Evolutionary conservation across 2,888 invertebrate genomes (phyloP), one percentile per base, ranked within the genome.

Genomic region (Lycophotia porphyrea): DNA sequence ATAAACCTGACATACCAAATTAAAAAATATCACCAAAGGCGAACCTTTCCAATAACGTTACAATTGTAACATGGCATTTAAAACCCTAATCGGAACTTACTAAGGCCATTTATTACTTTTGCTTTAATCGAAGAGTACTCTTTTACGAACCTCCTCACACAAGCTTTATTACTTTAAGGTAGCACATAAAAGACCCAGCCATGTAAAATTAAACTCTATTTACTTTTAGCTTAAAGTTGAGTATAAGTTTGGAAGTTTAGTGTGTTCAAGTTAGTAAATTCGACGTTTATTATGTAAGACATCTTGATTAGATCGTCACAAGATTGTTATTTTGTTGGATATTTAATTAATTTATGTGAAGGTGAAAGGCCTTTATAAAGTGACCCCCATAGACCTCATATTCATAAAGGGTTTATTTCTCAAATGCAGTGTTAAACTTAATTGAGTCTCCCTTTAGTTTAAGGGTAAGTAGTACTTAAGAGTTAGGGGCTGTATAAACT

Each of bases 91-190:
- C 84, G 88, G 86, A 87, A 89, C 87, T 88, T 87, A 90, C 84
- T 80, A 76, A 81, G 73, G 75, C 84, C 88, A 90, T 92, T 91
- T 90, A 90, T 92, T 86, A 91, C 90, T 87, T 88, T 89, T 84
- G 84, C 85, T 88, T 90, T 91, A 91, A 92, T 92, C 91, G 92
- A 90, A 91, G 81, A 87, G 87, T 88, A 91, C 85, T 89, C 87
- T 87, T 88, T 90, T 87, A 90, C 80, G 86, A 80, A 86, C 82
- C 89, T 89, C 90, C 88, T 91, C 92, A 90, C 88, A 87, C 82
- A 79, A 80, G 85, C 88, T 92, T 92, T 92, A 92, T 89, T 86
- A 82, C 88, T 81, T 58, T 80, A 89, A 90, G 89, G 90, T 91
- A 88, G 84, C 80, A 84, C 85, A 88, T 88, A 88, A 90, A 91